These are phyloP conservation scores for Ornithoptera alexandrae DNA, from an alignment of 2,888 invertebrate species.

Conservation along the genomic window DNA sequence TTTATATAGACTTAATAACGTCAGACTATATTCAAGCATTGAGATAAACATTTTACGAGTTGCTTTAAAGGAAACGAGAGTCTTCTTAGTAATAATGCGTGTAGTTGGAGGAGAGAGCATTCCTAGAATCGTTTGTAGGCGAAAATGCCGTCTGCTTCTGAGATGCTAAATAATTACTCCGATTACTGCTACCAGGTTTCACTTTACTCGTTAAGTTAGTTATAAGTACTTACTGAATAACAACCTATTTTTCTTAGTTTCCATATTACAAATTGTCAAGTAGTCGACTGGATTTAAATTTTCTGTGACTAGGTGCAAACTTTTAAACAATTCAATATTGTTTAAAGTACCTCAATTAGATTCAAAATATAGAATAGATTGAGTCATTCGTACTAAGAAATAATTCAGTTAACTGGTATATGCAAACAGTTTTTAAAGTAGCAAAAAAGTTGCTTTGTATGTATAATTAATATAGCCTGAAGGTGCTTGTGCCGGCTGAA, in stretches of 20 bases:
- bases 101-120: conserved; percentile 30
- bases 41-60: not conserved
- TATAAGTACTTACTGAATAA: not conserved
- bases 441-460: too few species aligned
- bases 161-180: conserved; percentile 11
- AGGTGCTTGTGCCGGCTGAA: too few species aligned
- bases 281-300: too few species aligned
- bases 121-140: conserved; percentile 63
- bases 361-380: too few species aligned
- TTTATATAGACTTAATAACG: not conserved
- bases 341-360: too few species aligned
- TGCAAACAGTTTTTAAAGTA: not conserved
- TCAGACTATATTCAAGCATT: not conserved
- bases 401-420: not conserved
- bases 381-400: too few species aligned
- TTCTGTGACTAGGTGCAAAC: too few species aligned
- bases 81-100: conserved; percentile 8
- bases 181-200: conserved; percentile 12
- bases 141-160: conserved; percentile 49
- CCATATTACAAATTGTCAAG: too few species aligned
- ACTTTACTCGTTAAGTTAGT: not conserved
- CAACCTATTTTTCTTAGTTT: too few species aligned
- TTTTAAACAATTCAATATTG: too few species aligned
- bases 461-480: too few species aligned
- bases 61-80: conserved; percentile 8